Evolutionary conservation across 2,888 invertebrate genomes (phyloP).

Genomic region (Lasioglossum morio): DNA sequence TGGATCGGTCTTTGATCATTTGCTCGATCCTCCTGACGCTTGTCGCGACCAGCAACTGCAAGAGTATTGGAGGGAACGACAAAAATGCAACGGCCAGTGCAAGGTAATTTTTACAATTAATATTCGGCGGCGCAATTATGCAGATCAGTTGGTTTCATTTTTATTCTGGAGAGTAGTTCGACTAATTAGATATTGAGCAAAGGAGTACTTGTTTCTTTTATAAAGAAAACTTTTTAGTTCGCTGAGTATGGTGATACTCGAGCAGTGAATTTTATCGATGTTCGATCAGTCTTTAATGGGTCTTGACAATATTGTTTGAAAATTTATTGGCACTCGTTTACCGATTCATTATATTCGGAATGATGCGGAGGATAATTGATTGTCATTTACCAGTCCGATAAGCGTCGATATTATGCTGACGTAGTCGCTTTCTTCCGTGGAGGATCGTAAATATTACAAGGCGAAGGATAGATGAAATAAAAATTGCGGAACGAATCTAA

Average conservation of each 20-base stretch:
- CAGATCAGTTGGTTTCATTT: background rate
- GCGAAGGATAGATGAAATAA: background rate
- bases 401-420: background rate
- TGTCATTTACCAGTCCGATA: background rate
- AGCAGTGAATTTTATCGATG: background rate
- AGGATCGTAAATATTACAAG: background rate
- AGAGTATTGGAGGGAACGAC: background rate
- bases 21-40: slow-evolving; percentile 30
- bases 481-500: background rate
- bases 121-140: background rate
- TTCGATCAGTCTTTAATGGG: background rate
- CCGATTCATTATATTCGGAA: background rate
- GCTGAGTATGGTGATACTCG: background rate
- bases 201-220: background rate
- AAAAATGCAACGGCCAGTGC: background rate
- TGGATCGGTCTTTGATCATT: slow-evolving; percentile 25
- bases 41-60: background rate
- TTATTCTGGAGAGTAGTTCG: background rate
- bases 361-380: background rate
- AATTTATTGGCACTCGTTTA: background rate
- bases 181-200: background rate
- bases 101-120: slow-evolving; percentile 43
- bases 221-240: background rate
- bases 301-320: background rate
- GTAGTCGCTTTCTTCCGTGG: background rate